A percentile compares a stretch with the other conserved stretches of the same genome.
phyloP scores from a whole-genome alignment of 2,797 vertebrate genomes.

The Fistularia tabacaria region DNA sequence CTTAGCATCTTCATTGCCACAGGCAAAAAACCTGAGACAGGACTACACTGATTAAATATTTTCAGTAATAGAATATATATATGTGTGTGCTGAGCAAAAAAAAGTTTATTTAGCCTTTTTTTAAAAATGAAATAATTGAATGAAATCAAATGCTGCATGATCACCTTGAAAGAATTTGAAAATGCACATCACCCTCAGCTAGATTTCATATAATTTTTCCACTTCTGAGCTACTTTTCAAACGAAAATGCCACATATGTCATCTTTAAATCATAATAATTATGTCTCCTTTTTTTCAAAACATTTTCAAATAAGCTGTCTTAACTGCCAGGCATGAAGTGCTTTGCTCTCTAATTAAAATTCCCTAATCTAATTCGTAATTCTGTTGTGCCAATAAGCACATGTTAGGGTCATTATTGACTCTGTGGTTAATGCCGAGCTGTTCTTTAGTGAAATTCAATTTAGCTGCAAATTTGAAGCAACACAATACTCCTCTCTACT shows the following conservation, averaged over 20 bases:
- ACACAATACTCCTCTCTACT: conserved; percentile 67
- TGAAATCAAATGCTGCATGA: no score
- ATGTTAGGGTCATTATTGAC: conserved; percentile 78
- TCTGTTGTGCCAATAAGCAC: conserved; percentile 79
- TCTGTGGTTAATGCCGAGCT: conserved; percentile 71
- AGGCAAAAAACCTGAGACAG: conserved; percentile 2
- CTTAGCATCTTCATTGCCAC: conserved; percentile 46
- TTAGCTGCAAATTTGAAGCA: conserved; percentile 61
- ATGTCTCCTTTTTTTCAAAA: conserved; percentile 56
- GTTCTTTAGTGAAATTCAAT: conserved; percentile 74
- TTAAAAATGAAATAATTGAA: no score
- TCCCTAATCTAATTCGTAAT: conserved; percentile 77
- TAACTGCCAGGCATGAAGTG: conserved; percentile 67
- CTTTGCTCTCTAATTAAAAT: conserved; percentile 77
- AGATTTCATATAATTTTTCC: no score
- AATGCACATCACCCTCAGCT: no score
- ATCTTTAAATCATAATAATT: conserved; percentile 59
- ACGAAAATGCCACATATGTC: conserved; percentile 34
- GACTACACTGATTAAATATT: not conserved
- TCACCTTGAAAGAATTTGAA: no score
- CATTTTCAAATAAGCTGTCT: conserved; percentile 68
- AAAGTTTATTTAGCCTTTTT: no score
- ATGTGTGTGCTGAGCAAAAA: no score
- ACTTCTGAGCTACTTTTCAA: not conserved
- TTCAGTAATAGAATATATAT: not conserved